A percentile compares a stretch with the other conserved stretches of the same genome.
phyloP scores from a whole-genome alignment of 1,140 invertebrate species.

The Aphidius ervi region DNA sequence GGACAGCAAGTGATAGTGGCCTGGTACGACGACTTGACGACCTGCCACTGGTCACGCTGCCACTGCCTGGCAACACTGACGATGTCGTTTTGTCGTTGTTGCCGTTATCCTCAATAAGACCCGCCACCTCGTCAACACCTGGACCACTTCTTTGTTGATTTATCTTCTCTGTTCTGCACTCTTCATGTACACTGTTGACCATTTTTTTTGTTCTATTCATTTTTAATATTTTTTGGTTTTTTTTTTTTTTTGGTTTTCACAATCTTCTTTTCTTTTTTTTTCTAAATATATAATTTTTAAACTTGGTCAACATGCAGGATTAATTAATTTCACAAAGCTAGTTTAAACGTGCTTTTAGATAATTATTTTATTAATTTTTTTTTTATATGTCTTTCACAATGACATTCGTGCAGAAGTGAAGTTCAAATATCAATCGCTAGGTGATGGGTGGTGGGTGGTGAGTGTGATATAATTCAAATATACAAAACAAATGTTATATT shows the following conservation, averaged over 20 bases:
- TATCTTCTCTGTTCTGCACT: slow-evolving; percentile 33
- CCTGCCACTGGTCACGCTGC: slow-evolving; percentile 29
- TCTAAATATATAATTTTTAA: background rate
- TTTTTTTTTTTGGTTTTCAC: slow-evolving; percentile 6
- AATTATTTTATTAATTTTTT: background rate
- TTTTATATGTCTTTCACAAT: background rate
- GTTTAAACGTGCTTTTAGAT: background rate
- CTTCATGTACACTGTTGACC: slow-evolving; percentile 48
- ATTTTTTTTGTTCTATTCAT: slow-evolving; percentile 24
- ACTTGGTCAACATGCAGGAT: too few species aligned
- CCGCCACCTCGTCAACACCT: slow-evolving; percentile 35
- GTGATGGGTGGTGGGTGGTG: background rate
- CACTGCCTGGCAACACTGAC: slow-evolving; percentile 35
- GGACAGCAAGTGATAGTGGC: slow-evolving; percentile 47
- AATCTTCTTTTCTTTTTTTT: background rate
- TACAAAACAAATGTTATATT: background rate
- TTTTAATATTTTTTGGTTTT: slow-evolving; percentile 5
- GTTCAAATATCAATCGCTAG: slow-evolving; percentile 21
- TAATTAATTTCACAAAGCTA: too few species aligned
- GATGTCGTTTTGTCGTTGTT: slow-evolving; percentile 28
- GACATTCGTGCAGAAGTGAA: slow-evolving; percentile 17
- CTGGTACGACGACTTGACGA: slow-evolving; percentile 38
- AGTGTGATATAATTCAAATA: slow-evolving; percentile 5
- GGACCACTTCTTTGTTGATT: slow-evolving; percentile 32
- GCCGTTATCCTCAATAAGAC: slow-evolving; percentile 34